phyloP scores from a whole-genome alignment of 2,888 invertebrate genomes.

The Agonopterix alstromeriana region DNA sequence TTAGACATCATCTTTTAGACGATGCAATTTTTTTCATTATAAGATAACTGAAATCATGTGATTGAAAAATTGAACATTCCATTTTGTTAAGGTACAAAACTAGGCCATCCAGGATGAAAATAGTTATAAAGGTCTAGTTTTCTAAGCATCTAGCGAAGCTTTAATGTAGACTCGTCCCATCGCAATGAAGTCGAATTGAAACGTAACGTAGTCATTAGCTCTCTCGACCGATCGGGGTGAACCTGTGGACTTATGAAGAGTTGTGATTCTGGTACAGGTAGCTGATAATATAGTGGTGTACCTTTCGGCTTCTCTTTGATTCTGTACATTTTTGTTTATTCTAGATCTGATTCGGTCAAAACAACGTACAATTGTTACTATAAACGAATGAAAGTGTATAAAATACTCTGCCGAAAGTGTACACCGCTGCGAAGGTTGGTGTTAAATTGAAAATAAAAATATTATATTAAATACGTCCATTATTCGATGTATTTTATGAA shows the following conservation, averaged over 20 bases:
- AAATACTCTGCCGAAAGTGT: constrained; percentile 3
- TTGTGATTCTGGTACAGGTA: not conserved
- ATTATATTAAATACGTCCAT: constrained; percentile 31
- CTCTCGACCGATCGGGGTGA: constrained; percentile 32
- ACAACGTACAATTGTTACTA: constrained; percentile 10
- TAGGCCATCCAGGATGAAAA: not conserved
- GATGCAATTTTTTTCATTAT: not conserved
- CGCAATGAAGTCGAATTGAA: constrained; percentile 51
- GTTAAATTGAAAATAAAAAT: too few relatives aligned
- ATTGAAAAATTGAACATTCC: constrained; percentile 2
- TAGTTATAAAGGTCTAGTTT: too few relatives aligned
- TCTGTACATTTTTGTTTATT: not conserved
- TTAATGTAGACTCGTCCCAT: constrained; percentile 66
- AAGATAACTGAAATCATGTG: not conserved
- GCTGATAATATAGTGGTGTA: not conserved
- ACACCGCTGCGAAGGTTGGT: constrained; percentile 4
- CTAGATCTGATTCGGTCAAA: not conserved
- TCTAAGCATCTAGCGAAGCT: constrained; percentile 27
- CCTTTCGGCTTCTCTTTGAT: not conserved
- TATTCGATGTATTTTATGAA: constrained; percentile 43
- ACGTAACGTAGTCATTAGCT: constrained; percentile 54
- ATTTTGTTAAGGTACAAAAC: not conserved
- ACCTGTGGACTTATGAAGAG: constrained; percentile 2
- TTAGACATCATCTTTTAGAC: not conserved
- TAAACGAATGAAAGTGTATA: too few relatives aligned